Evolutionary conservation across 2,113 vertebrate species (phyloP).

Genomic region (Lophura nycthemera): DNA sequence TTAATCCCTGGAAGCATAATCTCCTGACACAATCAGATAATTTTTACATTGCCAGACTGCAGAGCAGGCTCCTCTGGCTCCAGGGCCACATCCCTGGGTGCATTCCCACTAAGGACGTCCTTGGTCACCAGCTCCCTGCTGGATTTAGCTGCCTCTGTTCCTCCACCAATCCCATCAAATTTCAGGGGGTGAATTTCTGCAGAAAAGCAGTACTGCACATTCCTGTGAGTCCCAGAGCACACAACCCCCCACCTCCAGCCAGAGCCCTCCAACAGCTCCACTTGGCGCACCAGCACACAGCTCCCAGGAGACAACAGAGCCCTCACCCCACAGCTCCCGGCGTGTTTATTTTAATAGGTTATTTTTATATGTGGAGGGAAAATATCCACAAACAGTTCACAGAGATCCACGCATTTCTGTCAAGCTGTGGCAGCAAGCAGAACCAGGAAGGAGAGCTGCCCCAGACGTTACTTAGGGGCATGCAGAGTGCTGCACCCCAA

Average conservation of each 20-base stretch:
- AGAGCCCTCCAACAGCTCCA: not conserved
- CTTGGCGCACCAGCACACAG: not conserved
- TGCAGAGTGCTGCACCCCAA: not conserved
- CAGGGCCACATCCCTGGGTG: not conserved
- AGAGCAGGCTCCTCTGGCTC: slow-evolving; percentile 41
- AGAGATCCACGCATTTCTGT: slow-evolving; percentile 1
- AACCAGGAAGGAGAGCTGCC: not conserved
- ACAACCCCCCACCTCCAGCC: not conserved
- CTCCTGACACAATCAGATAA: slow-evolving; percentile 38
- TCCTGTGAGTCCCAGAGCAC: not conserved
- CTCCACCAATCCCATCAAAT: not conserved
- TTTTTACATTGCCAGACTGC: slow-evolving; percentile 33
- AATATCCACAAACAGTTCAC: not conserved
- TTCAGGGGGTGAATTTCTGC: not conserved
- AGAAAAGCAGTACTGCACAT: not conserved
- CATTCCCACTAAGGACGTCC: not conserved
- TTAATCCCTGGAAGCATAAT: slow-evolving; percentile 56
- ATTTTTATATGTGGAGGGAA: not conserved
- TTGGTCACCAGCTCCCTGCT: not conserved
- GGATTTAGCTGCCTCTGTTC: not conserved
- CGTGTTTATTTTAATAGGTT: slow-evolving; percentile 15
- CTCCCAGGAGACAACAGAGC: not conserved
- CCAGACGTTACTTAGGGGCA: not conserved
- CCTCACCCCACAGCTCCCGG: not conserved
- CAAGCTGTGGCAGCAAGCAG: not conserved